Evolutionary conservation across 1,140 invertebrate species (phyloP), one percentile per base, ranked within the genome.

Genomic region (Tetragonula clypearis): DNA sequence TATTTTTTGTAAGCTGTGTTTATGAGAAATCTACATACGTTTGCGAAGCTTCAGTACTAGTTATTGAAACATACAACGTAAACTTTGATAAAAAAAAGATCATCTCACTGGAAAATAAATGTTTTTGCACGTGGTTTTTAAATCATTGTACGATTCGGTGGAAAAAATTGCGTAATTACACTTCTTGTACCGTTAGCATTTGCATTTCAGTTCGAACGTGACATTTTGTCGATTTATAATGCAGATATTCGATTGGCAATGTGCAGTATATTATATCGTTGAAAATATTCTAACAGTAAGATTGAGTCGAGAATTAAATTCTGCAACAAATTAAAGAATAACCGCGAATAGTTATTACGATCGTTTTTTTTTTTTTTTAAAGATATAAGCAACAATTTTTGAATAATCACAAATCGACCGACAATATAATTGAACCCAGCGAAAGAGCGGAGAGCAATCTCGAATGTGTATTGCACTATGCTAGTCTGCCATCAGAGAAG

Each of bases 401-500:
- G 49, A 35, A 12, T 12, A 56, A 68, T 35, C 14, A 26, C 2
- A 55, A 19, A 35, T 53, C 30, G 14, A 9, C 2, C 35, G 17
- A 11, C 30, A 30, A n/a, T 55, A 72, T 26, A 55, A 75, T 65
- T 75, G 26, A 62, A 76, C 66, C 55, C 49, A 49, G 19, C 19
- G 15, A 62, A 17, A 23, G 21, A 30, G 53, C n/a, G 15, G 17
- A 79, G 19, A 26, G 35, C 62, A 76, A 84, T 87, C 60, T n/a
- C 65, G 79, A 79, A 75, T 60, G 72, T 60, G 72, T 62, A 78
- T 76, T 56, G 55, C 56, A 66, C 72, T 55, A 68, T 60, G 60
- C 53, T 30, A 53, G 55, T n/a, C 49, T 72, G 58, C 23, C n/a
- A 75, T 60, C 69, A 73, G 73, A 83, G 81, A 88, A 88, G 82